Evolutionary conservation across 2,888 invertebrate genomes (phyloP), one percentile per base, ranked within the genome.

Genomic region (Petrophora chlorosata): DNA sequence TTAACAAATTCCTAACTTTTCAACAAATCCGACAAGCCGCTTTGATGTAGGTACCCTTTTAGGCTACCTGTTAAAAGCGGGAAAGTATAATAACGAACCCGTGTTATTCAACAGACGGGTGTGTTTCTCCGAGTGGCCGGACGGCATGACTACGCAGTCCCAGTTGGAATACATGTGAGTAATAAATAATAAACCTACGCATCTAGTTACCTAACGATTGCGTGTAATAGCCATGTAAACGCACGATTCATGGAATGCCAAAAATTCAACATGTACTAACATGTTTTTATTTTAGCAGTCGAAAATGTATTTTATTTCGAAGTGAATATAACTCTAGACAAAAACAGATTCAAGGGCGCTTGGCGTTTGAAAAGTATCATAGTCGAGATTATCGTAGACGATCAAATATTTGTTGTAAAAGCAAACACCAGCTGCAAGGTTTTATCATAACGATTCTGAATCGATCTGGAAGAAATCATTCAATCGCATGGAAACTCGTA

Each of bases 81-180:
- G 4, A 16, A 30, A 16, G 5, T 30, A 2, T 15, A 30, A 14
- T 14, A 22, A 34, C 5, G 16, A 17, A 32, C 9, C 3, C 13
- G 8, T 22, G 13, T 23, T 38, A 12, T 56, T 57, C 62, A 70
- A 39, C 75, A 91, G 96, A 53, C 93, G 95, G 22, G 92, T 97
- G 30, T 98, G 98, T 80, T 97, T 94, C 74, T 86, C 94, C 0
- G 93, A 94, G 60, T 98, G 98, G 97, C 97, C 97, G 2, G 96
- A 96, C 70, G 96, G 95, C 0, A 90, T 92, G 16, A 95, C 94
- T 26, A 94, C 93, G 53, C 87, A 92, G 68, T 95, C 95, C 33
- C 89, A 91, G 59, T 87, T 92, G 61, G 96, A 96, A 86, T 94
- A 95, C 72, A 75, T 94, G 96, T 96, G 86, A 95, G 95, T 93